These are phyloP conservation scores for Ormia ochracea DNA, from an alignment of 2,888 invertebrate species.

Conservation along the genomic window DNA sequence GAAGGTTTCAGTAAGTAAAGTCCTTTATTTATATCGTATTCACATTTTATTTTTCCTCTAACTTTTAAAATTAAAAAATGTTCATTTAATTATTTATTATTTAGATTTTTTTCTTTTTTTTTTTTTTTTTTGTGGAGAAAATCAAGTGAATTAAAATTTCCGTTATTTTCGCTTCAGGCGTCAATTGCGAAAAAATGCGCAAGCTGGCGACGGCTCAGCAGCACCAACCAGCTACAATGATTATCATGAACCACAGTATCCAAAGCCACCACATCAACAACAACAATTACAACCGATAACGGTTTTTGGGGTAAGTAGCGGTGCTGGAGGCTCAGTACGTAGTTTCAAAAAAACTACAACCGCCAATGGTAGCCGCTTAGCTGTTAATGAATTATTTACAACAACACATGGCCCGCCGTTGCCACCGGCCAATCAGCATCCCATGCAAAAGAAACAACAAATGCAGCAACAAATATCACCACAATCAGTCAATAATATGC, in stretches of 20 bases:
- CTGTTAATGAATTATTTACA: slow-evolving; percentile 72
- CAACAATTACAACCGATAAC: slow-evolving; percentile 66
- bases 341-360: slow-evolving; percentile 71
- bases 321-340: slow-evolving; percentile 73
- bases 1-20: slow-evolving; percentile 74
- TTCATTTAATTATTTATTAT: neutral
- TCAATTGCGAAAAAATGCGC: slow-evolving; percentile 71
- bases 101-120: too few species aligned
- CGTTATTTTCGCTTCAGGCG: slow-evolving; percentile 67
- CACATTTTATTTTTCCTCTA: too few species aligned
- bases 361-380: slow-evolving; percentile 73
- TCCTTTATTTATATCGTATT: neutral
- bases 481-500: slow-evolving; percentile 66
- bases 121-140: neutral
- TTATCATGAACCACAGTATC: slow-evolving; percentile 60
- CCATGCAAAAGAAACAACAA: slow-evolving; percentile 72
- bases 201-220: slow-evolving; percentile 56
- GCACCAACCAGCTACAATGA: slow-evolving; percentile 50
- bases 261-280: slow-evolving; percentile 51
- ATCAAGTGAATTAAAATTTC: too few species aligned
- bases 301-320: slow-evolving; percentile 76
- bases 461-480: slow-evolving; percentile 64
- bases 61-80: too few species aligned
- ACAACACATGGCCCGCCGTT: slow-evolving; percentile 69
- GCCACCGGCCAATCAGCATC: slow-evolving; percentile 74